A percentile compares a stretch with the other conserved stretches of the same genome.
These are phyloP conservation scores for Ericerus pela DNA, from an alignment of 1,140 invertebrate species.

Conservation along the genomic window DNA sequence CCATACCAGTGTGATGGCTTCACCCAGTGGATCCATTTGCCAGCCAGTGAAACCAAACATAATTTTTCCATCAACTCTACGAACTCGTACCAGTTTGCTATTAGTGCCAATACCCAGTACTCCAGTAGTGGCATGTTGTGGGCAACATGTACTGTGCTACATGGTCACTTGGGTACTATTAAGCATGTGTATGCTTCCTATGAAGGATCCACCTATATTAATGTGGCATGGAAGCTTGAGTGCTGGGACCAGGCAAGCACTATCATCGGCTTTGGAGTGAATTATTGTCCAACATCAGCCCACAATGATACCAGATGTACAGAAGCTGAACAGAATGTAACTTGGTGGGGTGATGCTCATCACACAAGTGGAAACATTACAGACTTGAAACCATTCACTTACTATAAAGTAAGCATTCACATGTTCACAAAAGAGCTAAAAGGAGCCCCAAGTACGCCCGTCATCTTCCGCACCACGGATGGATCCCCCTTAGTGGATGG, in stretches of 20 bases:
- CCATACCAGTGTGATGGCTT: slow-evolving; percentile 43
- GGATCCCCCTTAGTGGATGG: slow-evolving; percentile 42
- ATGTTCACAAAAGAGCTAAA: slow-evolving; percentile 55
- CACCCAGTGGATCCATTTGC: slow-evolving; percentile 40
- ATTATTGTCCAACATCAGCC: slow-evolving; percentile 44
- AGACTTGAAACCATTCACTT: slow-evolving; percentile 54
- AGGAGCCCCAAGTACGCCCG: slow-evolving; percentile 48
- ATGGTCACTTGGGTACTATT: slow-evolving; percentile 48
- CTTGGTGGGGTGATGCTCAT: not conserved
- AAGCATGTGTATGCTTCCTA: slow-evolving; percentile 44
- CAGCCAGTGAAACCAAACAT: slow-evolving; percentile 31
- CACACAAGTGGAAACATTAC: slow-evolving; percentile 27
- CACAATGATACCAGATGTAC: slow-evolving; percentile 12
- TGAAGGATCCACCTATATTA: slow-evolving; percentile 41
- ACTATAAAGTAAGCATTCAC: slow-evolving; percentile 55
- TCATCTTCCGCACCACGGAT: slow-evolving; percentile 55
- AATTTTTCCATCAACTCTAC: slow-evolving; percentile 36
- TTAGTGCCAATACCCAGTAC: slow-evolving; percentile 46
- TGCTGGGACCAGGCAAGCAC: slow-evolving; percentile 48
- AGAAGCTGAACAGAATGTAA: not conserved
- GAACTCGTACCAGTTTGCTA: slow-evolving; percentile 48
- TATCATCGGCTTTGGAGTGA: slow-evolving; percentile 47
- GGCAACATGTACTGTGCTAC: slow-evolving; percentile 57
- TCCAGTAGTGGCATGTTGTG: slow-evolving; percentile 59
- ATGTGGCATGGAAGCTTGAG: slow-evolving; percentile 50